Conservation (phyloP, 2,888 invertebrate species). For the Hedychridium roseum region DNA sequence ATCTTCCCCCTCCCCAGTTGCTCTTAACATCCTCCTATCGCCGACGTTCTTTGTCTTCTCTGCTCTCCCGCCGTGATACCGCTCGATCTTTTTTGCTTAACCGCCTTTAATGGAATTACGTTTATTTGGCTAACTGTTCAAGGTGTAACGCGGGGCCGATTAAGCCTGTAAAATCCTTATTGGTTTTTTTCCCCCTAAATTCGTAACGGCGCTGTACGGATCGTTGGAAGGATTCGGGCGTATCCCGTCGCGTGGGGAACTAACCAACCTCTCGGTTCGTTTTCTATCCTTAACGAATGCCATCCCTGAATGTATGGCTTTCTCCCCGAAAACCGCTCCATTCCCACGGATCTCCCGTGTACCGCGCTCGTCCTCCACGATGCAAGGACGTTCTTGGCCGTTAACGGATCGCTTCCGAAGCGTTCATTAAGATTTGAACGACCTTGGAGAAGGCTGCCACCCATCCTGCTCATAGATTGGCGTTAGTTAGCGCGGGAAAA, state of each 20-base stretch:
- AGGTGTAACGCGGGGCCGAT: too few relatives aligned
- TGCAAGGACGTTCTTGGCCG: constrained; percentile 14
- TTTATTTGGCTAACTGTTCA: too few relatives aligned
- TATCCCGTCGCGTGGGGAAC: constrained; percentile 6
- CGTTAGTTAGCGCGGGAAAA: too few relatives aligned
- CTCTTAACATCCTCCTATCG: constrained; percentile 6
- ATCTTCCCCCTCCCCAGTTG: constrained; percentile 10
- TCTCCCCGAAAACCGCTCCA: background rate
- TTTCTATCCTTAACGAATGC: too few relatives aligned
- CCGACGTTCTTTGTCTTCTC: constrained; percentile 8
- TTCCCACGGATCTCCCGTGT: background rate
- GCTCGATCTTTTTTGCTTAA: too few relatives aligned
- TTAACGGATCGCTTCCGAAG: constrained; percentile 26
- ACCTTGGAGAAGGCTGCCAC: constrained; percentile 28
- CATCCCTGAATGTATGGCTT: too few relatives aligned
- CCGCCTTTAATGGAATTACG: too few relatives aligned
- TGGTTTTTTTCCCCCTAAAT: too few relatives aligned
- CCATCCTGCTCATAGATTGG: too few relatives aligned
- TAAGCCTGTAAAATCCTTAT: too few relatives aligned
- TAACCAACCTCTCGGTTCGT: background rate
- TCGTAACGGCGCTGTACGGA: constrained; percentile 21
- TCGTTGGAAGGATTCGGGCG: constrained; percentile 4
- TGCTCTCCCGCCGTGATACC: too few relatives aligned
- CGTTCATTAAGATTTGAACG: constrained; percentile 31
- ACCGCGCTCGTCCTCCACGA: constrained; percentile 8